Evolutionary conservation across 1,140 invertebrate species (phyloP).

Genomic region (Trinorchestia longiramus): DNA sequence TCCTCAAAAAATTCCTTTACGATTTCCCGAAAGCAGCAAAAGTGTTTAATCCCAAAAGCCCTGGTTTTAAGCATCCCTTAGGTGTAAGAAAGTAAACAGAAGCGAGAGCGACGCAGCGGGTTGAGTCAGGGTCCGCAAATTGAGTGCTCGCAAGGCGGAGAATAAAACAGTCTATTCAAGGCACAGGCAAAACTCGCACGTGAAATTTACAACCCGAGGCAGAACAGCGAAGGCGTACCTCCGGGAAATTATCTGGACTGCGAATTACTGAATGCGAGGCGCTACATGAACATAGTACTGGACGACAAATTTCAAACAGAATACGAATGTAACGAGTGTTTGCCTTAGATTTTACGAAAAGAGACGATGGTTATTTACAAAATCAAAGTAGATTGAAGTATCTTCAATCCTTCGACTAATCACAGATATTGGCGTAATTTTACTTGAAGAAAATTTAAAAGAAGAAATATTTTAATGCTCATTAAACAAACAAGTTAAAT

Average conservation of each 20-base stretch:
- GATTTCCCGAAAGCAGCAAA: not conserved
- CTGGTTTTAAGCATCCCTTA: not conserved
- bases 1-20: not conserved
- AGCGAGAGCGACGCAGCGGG: not conserved
- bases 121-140: not conserved
- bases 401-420: not conserved
- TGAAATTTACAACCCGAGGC: not conserved
- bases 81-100: not conserved
- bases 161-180: not conserved
- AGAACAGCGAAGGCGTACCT: not conserved
- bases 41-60: not conserved
- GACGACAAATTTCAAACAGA: not conserved
- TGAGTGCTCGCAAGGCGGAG: not conserved
- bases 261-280: not conserved
- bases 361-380: not conserved
- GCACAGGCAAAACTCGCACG: not conserved
- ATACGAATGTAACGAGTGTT: not conserved
- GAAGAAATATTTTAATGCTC: not conserved
- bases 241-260: slow-evolving; percentile 6
- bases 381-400: not conserved
- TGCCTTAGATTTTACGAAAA: not conserved
- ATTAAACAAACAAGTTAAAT: not conserved
- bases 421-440: not conserved
- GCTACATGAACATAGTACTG: not conserved
- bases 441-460: not conserved